Base-by-base conservation (phyloP, 2,888 invertebrate species). In the Craniophora ligustri region DNA sequence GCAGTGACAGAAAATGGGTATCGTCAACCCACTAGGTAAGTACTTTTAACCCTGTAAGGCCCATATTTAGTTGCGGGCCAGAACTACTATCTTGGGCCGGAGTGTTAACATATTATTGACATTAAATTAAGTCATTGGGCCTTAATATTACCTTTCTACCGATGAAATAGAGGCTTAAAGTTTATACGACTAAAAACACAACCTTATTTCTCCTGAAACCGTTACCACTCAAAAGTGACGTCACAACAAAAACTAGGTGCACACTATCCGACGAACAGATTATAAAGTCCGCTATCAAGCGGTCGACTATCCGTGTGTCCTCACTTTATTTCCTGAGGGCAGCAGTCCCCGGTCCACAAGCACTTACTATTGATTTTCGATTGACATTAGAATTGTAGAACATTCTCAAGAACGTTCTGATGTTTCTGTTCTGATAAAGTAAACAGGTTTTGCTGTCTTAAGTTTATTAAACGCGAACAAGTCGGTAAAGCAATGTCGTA, bases 351-450 rank as follows among this genome's bases (percentile, higher is more conserved):
- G 19, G 23, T 13, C 31, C 35, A 49, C 39, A n/a, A 40, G 16
- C 14, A 3, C 6, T 60, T 49, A 67, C 60, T 56, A 67, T 58
- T 51, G 54, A 44, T 60, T 67, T 51, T 69, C 60, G 64, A 67
- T 57, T 47, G 40, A 26, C 44, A 49, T 32, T 53, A 34, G 39
- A 40, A 41, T 35, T 30, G 44, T 35, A 28, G 26, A 21, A 36
- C 7, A 7, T 39, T 45, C 30, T 19, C 30, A 30, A n/a, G n/a
- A n/a, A n/a, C n/a, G 56, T 23, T 36, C 15, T 38, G 7, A 5
- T 28, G 16, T 39, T 16, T 21, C 30, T 11, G 14, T n/a, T n/a
- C n/a, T n/a, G 5, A 34, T 10, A 31, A n/a, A 15, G 31, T 23
- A 38, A 58, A 42, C 35, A 28, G 13, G 30, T 41, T 21, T n/a